Conservation (phyloP, 2,797 vertebrate genomes). For the Linurgus olivaceus region DNA sequence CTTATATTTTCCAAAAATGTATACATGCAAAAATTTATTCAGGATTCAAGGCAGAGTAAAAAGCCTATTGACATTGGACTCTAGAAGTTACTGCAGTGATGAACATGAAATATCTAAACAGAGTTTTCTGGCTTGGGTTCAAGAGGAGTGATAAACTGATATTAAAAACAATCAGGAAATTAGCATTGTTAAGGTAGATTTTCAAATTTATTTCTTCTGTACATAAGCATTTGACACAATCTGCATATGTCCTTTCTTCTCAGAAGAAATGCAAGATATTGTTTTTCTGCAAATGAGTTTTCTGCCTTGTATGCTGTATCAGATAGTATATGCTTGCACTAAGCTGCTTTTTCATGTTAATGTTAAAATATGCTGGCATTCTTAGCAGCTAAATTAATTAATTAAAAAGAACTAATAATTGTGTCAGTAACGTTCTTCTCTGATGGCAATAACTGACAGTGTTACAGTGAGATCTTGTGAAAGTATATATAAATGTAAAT, state of each 20-base stretch:
- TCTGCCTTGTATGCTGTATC: neutral
- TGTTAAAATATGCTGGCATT: neutral
- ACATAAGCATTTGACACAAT: neutral
- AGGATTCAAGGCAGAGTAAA: neutral
- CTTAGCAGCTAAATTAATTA: neutral
- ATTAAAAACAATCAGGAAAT: neutral
- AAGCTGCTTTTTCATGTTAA: neutral
- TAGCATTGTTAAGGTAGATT: neutral
- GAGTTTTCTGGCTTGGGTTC: neutral
- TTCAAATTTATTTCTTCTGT: neutral
- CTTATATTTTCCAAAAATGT: neutral
- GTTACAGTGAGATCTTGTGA: neutral
- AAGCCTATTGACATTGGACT: accelerated
- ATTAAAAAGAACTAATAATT: neutral
- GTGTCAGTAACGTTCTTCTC: neutral
- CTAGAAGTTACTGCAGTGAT: neutral
- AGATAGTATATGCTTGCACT: neutral
- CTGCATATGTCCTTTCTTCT: neutral
- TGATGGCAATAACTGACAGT: neutral
- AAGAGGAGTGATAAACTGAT: neutral
- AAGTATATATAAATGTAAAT: neutral
- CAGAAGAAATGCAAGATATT: neutral
- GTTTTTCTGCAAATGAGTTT: neutral
- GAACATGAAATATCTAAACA: neutral
- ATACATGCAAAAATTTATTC: neutral